A percentile compares a stretch with the other conserved stretches of the same genome.
Evolutionary conservation across 2,888 invertebrate genomes (phyloP).

Genomic region (Cerastis rubricosa): DNA sequence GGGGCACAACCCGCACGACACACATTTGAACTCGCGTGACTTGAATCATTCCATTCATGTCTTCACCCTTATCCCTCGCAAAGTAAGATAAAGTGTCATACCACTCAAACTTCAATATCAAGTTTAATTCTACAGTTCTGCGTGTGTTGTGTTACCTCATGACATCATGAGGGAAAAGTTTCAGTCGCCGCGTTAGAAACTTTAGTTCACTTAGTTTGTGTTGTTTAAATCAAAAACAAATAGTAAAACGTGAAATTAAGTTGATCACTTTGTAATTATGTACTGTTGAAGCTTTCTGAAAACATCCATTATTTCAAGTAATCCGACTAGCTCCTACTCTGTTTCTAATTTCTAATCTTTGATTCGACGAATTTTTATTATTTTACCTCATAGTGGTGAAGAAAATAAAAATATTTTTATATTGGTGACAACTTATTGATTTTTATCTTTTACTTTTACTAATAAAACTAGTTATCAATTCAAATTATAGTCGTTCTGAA

Average conservation of each 20-base stretch:
- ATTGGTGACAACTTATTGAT: neutral
- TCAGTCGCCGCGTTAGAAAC: constrained; percentile 30
- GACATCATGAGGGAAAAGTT: constrained; percentile 34
- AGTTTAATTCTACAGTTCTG: constrained; percentile 29
- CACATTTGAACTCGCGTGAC: constrained; percentile 64
- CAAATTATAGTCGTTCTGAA: constrained; percentile 27
- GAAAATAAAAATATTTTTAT: neutral
- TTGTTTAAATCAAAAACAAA: constrained; percentile 39
- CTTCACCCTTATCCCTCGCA: constrained; percentile 47
- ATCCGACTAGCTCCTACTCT: constrained; percentile 26
- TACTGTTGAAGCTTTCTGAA: constrained; percentile 30
- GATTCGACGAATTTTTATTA: neutral
- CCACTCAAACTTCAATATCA: constrained; percentile 35
- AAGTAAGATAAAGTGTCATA: constrained; percentile 56
- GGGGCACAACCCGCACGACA: constrained; percentile 56
- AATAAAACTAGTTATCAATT: constrained; percentile 33
- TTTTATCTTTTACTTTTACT: constrained; percentile 6
- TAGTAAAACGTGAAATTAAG: constrained; percentile 22
- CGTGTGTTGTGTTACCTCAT: constrained; percentile 28
- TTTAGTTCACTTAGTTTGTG: constrained; percentile 35
- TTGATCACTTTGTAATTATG: constrained; percentile 42
- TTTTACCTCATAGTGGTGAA: neutral
- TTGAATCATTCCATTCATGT: constrained; percentile 60
- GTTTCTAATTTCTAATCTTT: constrained; percentile 8
- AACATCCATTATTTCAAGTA: constrained; percentile 28